Base-by-base conservation (phyloP, 2,113 vertebrate genomes). In the Tachysurus vachellii region DNA sequence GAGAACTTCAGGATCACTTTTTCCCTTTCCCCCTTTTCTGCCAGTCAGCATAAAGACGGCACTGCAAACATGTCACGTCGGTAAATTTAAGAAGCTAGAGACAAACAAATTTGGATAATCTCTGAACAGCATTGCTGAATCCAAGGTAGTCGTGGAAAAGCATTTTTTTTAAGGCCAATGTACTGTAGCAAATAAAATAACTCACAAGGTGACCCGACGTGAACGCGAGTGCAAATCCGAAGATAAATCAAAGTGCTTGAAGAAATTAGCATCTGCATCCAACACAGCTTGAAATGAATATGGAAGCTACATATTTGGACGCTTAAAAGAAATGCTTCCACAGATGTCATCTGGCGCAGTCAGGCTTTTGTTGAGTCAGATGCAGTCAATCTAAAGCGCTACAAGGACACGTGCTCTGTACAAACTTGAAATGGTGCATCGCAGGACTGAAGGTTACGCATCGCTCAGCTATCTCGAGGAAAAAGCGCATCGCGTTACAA, bases 201-300 rank as follows among this genome's bases (percentile, higher is more conserved):
- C 47, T 50, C 4, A 36, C 77, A 80, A 59, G 77, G 77, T 80
- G 53, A 44, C 79, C 56, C 7, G 19, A 44, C 2, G 5, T 42
- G 10, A 81, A 61, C 56, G 23, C 16, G 26, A 81, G 31, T 42
- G 56, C 42, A 23, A 5, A 42, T 61, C 79, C 26, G 44, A 80
- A 56, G 50, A 79, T 19, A 21, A 59, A 61, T 1, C 26, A 42
- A 61, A 61, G 19, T 26, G 31, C 4, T 61, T 21, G n/a, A 36
- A 36, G 54, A 80, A 61, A 81, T 81, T 81, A 81, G 79, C 79
- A 81, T 81, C 56, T 42, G 42, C 56, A 81, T 1, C 7, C 5
- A 42, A 81, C 79, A 81, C 79, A 81, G 79, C 56, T 81, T 81
- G 79, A 44, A 81, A 81, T 81, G 79, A 81, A 81, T 81, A 81